Conservation (phyloP, 2,113 vertebrate genomes). For the Isichthys henryi region DNA sequence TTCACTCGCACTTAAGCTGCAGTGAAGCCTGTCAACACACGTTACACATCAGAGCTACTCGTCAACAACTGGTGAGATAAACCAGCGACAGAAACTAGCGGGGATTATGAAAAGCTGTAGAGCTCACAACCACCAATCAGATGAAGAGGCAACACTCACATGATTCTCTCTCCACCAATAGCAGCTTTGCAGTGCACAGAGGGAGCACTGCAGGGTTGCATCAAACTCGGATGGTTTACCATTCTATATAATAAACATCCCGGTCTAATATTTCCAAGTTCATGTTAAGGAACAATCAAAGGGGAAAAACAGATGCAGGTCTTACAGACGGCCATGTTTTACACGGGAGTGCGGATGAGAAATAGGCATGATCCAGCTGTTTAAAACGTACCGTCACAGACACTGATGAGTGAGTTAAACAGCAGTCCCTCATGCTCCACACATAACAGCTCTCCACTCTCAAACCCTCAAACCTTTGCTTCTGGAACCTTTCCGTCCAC, state of each 20-base stretch:
- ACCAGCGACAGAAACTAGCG: slow-evolving; percentile 24
- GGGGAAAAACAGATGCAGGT: not conserved
- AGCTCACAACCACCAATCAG: not conserved
- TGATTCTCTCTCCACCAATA: not conserved
- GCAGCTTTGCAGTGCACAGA: not conserved
- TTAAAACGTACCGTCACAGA: not conserved
- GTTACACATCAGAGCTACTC: not conserved
- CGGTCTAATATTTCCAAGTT: not conserved
- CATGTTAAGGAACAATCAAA: not conserved
- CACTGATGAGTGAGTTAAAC: not conserved
- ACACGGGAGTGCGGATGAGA: not conserved
- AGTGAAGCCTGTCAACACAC: slow-evolving; percentile 10
- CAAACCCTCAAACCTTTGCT: not conserved
- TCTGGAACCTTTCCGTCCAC: not conserved
- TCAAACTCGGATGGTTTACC: not conserved
- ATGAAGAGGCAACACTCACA: not conserved
- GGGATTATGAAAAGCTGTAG: not conserved
- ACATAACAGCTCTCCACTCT: not conserved
- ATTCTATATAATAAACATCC: not conserved
- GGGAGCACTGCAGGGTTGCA: not conserved
- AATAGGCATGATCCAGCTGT: not conserved
- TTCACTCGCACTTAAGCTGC: not conserved
- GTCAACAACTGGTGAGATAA: slow-evolving; percentile 13
- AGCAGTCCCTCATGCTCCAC: not conserved
- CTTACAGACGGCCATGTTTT: not conserved